phyloP scores from a whole-genome alignment of 1,140 invertebrate species.

The Drosophila saltans region DNA sequence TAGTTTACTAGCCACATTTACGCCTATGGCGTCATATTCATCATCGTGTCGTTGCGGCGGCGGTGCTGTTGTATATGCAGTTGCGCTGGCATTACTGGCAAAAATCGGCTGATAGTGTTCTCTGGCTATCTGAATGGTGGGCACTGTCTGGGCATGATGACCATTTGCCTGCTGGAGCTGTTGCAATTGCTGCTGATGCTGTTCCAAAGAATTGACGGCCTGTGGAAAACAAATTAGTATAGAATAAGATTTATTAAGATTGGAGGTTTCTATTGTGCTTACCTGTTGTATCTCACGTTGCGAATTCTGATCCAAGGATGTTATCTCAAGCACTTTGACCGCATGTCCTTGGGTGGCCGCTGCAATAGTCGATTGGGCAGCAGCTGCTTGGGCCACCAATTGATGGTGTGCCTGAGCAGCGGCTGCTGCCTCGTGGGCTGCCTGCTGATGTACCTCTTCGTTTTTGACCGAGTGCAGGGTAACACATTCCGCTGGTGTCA shows the following conservation, averaged over 20 bases:
- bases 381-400: slow-evolving; percentile 58
- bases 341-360: slow-evolving; percentile 59
- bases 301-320: slow-evolving; percentile 76
- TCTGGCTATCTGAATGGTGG: slow-evolving; percentile 77
- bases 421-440: slow-evolving; percentile 54
- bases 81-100: slow-evolving; percentile 47
- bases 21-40: slow-evolving; percentile 82
- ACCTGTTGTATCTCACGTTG: slow-evolving; percentile 82
- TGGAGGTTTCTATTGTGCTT: not conserved
- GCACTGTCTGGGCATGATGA: slow-evolving; percentile 65
- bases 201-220: slow-evolving; percentile 78
- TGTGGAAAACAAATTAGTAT: slow-evolving; percentile 1
- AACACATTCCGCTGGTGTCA: slow-evolving; percentile 71
- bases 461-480: slow-evolving; percentile 57
- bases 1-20: slow-evolving; percentile 83
- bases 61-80: slow-evolving; percentile 65
- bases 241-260: not conserved
- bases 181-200: slow-evolving; percentile 76
- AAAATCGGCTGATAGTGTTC: slow-evolving; percentile 78
- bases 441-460: slow-evolving; percentile 51
- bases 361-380: slow-evolving; percentile 55
- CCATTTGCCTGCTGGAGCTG: slow-evolving; percentile 73
- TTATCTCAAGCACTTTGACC: slow-evolving; percentile 78
- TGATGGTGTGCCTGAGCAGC: slow-evolving; percentile 65
- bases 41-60: slow-evolving; percentile 68